These are phyloP conservation scores for Xanthia togata DNA, from an alignment of 2,888 invertebrate genomes.

Conservation along the genomic window DNA sequence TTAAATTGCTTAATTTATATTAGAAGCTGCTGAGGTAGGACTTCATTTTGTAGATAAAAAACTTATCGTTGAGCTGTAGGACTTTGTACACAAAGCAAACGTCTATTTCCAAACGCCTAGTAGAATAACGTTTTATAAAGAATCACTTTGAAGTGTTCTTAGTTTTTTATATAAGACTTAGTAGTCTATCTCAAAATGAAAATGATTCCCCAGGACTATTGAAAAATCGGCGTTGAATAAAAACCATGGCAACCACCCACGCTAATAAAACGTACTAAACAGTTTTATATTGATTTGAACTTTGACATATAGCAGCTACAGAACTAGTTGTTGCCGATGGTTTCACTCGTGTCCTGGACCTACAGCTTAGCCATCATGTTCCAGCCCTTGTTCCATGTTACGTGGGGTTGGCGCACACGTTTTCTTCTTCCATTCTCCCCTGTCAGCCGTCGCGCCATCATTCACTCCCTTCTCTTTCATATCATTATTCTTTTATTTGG, in stretches of 20 bases:
- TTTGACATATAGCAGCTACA: not conserved
- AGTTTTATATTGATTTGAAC: not conserved
- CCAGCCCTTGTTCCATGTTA: too few species aligned
- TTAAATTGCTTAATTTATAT: constrained; percentile 39
- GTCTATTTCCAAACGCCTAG: not conserved
- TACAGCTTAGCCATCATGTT: too few species aligned
- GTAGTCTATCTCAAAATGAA: not conserved
- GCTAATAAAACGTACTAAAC: not conserved
- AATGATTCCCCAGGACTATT: not conserved
- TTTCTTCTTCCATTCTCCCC: too few species aligned
- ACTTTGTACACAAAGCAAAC: not conserved
- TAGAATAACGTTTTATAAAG: not conserved
- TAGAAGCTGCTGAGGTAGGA: not conserved
- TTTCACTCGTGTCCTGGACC: not conserved
- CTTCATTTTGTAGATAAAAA: not conserved
- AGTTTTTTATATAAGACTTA: too few species aligned
- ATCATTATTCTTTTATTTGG: too few species aligned
- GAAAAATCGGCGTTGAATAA: not conserved
- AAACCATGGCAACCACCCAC: not conserved
- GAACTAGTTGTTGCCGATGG: not conserved
- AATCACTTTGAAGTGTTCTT: not conserved
- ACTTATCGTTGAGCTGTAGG: not conserved
- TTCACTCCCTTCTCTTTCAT: too few species aligned
- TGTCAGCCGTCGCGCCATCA: too few species aligned
- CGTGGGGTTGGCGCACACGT: too few species aligned